Evolutionary conservation across 2,113 vertebrate species (phyloP), one percentile per base, ranked within the genome.

Genomic region (Colistium nudipinnis): DNA sequence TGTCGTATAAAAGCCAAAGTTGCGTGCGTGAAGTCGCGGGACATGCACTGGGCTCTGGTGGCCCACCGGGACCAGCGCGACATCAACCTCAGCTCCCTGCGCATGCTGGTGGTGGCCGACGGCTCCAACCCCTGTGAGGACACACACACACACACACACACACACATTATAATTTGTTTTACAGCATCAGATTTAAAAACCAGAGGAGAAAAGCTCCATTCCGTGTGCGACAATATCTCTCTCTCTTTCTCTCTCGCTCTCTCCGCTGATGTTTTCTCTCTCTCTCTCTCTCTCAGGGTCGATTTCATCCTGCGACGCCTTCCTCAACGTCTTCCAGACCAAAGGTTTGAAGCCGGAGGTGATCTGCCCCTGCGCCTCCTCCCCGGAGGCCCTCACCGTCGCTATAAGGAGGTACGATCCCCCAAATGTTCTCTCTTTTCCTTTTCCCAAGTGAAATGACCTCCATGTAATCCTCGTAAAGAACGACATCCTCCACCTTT

Each of bases 291-390:
- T 81, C 44, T 70, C 65, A 99, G 98, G 98, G 98, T 99, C 98
- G 14, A 97, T 99, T 88, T 99, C 97, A 38, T 99, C 97, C 61
- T 99, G 98, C 47, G 98, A 99, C 51, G 98, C 98, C 30, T 99
- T 99, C 93, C 95, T 99, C 87, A 99, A 99, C 83, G 98, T 99
- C 90, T 99, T 99, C 95, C 97, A 99, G 93, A 96, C 96, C 41
- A 98, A 98, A 93, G 98, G 98, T 71, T 90, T 99, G 69, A 95
- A 93, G 70, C 94, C 96, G 17, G 97, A 99, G 89, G 97, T 99
- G 82, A 98, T 99, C 88, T 99, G 98, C 92, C 98, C 97, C n/a
- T 99, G 98, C 13, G 98, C 97, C 81, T 97, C 97, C 85, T 99
- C 97, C 24, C 95, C 98, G 0, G 98, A 98, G 90, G 98, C 96